Evolutionary conservation across 2,113 vertebrate genomes (phyloP).

Genomic region (Pimephales promelas): DNA sequence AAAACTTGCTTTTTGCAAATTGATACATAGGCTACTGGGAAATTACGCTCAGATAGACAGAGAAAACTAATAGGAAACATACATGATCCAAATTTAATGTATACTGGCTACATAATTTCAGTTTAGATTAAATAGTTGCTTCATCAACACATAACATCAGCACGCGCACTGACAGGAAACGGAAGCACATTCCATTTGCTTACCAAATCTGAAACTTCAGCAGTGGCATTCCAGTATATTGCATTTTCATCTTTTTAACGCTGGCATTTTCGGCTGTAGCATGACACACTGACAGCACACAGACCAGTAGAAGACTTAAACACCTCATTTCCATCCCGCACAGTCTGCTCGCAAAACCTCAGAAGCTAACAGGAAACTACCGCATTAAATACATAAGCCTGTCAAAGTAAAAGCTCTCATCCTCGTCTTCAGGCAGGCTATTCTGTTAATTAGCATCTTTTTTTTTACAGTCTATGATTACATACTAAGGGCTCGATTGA

Average conservation of each 20-base stretch:
- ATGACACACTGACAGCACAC: conserved; percentile 70
- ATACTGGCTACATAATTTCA: background rate
- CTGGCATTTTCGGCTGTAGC: conserved; percentile 78
- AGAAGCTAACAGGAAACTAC: background rate
- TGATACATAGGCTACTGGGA: background rate
- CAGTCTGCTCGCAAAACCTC: too few species aligned
- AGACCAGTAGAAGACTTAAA: conserved; percentile 68
- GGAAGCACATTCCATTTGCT: conserved; percentile 52
- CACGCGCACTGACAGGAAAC: conserved; percentile 5
- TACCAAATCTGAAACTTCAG: conserved; percentile 97
- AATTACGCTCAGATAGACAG: background rate
- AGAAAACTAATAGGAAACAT: background rate
- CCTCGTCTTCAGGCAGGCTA: background rate
- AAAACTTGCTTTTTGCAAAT: background rate
- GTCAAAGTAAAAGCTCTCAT: conserved; percentile 15
- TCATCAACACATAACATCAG: background rate
- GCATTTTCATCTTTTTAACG: conserved; percentile 90
- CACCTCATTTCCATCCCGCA: conserved; percentile 61
- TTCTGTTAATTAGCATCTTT: too few species aligned
- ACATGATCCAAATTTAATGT: background rate
- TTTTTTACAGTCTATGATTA: too few species aligned
- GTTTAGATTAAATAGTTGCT: background rate
- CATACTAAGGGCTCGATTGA: too few species aligned
- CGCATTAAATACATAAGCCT: background rate
- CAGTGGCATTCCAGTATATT: conserved; percentile 88